Conservation (phyloP, 2,113 vertebrate species). For the Acanthisitta chloris region DNA sequence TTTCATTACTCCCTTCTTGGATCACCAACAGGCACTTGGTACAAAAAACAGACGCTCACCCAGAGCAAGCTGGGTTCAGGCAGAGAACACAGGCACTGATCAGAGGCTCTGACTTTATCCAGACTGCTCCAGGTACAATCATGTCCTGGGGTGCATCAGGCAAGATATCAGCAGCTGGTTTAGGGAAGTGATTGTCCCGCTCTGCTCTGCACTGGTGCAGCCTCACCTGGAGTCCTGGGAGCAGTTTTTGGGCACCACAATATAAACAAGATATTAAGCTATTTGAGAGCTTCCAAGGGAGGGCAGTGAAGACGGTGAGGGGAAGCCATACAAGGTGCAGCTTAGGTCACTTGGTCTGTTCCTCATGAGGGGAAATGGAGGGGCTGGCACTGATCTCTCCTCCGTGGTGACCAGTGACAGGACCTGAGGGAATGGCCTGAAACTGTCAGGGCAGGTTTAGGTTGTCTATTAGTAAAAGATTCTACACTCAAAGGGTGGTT, state of each 20-base stretch:
- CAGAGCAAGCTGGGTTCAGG: not conserved
- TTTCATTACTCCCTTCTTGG: not conserved
- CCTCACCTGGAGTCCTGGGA: not conserved
- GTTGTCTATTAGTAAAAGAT: not conserved
- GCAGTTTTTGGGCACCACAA: not conserved
- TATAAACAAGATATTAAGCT: not conserved
- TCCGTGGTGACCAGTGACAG: not conserved
- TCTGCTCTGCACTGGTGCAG: not conserved
- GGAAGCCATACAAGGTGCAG: not conserved
- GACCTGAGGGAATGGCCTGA: not conserved
- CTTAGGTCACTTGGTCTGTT: not conserved
- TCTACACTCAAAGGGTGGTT: accelerated
- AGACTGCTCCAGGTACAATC: not conserved
- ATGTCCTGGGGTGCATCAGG: not conserved
- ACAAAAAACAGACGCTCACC: not conserved
- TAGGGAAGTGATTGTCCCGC: not conserved
- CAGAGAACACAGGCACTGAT: not conserved
- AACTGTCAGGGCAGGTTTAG: not conserved
- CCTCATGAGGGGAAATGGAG: not conserved
- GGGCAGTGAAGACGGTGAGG: not conserved
- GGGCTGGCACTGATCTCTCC: not conserved
- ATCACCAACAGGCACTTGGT: too few species aligned
- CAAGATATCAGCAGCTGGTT: not conserved
- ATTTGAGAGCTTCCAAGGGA: not conserved
- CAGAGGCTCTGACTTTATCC: not conserved